Evolutionary conservation across 2,888 invertebrate genomes (phyloP).

Genomic region (Calameuta filiformis): DNA sequence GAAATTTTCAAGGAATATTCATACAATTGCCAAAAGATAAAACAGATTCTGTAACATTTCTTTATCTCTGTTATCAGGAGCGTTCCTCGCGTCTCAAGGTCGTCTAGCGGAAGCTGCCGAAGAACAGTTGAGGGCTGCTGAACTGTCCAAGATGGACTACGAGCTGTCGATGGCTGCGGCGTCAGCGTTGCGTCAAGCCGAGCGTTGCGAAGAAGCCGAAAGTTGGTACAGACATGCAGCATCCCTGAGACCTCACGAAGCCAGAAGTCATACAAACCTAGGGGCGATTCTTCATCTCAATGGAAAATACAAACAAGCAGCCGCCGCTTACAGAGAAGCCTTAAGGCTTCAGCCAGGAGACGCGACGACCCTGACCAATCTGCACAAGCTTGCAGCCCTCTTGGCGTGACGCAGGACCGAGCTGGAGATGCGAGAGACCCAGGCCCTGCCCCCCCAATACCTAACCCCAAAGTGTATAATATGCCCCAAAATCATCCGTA

Average conservation of each 20-base stretch:
- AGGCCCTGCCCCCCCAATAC: neutral
- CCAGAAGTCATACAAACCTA: slow-evolving; percentile 91
- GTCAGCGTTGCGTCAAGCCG: slow-evolving; percentile 85
- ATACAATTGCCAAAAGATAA: neutral
- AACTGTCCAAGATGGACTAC: slow-evolving; percentile 82
- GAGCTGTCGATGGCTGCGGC: slow-evolving; percentile 89
- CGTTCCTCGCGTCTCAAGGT: slow-evolving; percentile 85
- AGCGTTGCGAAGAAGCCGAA: slow-evolving; percentile 85
- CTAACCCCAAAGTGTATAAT: neutral
- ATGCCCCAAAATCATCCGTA: slow-evolving; percentile 33
- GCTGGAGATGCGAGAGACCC: slow-evolving; percentile 17
- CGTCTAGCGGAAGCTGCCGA: slow-evolving; percentile 85
- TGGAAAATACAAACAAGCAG: slow-evolving; percentile 89
- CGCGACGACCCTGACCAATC: slow-evolving; percentile 87
- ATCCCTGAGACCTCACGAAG: slow-evolving; percentile 75
- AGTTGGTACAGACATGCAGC: slow-evolving; percentile 84
- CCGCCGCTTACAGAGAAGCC: slow-evolving; percentile 86
- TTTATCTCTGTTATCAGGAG: slow-evolving; percentile 71
- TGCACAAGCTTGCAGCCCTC: slow-evolving; percentile 77
- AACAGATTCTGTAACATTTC: neutral
- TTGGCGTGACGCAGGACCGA: slow-evolving; percentile 67
- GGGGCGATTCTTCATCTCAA: slow-evolving; percentile 95
- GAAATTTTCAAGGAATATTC: neutral
- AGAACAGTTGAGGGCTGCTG: slow-evolving; percentile 82
- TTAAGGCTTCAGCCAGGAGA: slow-evolving; percentile 89